Conservation (phyloP, 2,888 invertebrate species). For the Stenchaetothrips biformis region DNA sequence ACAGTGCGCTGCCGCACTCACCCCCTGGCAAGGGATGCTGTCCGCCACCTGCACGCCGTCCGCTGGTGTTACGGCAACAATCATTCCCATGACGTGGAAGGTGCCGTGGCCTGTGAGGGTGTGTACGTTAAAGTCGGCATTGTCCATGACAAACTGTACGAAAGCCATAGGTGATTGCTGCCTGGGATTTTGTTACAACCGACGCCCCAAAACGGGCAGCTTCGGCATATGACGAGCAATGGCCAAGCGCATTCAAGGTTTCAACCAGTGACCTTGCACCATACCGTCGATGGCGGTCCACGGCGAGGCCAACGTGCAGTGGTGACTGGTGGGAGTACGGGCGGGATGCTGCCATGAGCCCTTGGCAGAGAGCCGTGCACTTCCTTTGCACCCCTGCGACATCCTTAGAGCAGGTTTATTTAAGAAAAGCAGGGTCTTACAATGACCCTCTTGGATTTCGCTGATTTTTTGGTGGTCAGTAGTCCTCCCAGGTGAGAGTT, state of each 20-base stretch:
- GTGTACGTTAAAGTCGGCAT: constrained; percentile 37
- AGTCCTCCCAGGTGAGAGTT: too few relatives aligned
- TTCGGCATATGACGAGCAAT: constrained; percentile 30
- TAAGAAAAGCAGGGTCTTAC: too few relatives aligned
- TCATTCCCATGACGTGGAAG: constrained; percentile 39
- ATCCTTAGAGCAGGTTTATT: too few relatives aligned
- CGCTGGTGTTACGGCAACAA: constrained; percentile 35
- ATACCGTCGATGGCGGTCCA: constrained; percentile 33
- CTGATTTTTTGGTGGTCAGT: too few relatives aligned
- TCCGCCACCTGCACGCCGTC: too few relatives aligned
- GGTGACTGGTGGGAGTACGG: constrained; percentile 34
- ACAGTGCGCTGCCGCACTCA: not conserved
- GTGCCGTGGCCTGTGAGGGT: constrained; percentile 37
- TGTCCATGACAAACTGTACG: constrained; percentile 37
- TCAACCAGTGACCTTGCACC: constrained; percentile 33
- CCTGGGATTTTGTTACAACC: not conserved
- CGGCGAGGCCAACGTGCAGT: constrained; percentile 29
- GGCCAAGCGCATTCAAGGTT: constrained; percentile 32
- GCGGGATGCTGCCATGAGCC: constrained; percentile 31
- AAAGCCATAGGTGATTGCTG: constrained; percentile 28
- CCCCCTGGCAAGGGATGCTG: too few relatives aligned
- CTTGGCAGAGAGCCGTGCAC: constrained; percentile 22
- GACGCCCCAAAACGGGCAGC: constrained; percentile 30
- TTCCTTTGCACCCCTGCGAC: too few relatives aligned
- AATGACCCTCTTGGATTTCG: too few relatives aligned